Conservation (phyloP, 1,140 invertebrate species). For the Trichoplusia ni region DNA sequence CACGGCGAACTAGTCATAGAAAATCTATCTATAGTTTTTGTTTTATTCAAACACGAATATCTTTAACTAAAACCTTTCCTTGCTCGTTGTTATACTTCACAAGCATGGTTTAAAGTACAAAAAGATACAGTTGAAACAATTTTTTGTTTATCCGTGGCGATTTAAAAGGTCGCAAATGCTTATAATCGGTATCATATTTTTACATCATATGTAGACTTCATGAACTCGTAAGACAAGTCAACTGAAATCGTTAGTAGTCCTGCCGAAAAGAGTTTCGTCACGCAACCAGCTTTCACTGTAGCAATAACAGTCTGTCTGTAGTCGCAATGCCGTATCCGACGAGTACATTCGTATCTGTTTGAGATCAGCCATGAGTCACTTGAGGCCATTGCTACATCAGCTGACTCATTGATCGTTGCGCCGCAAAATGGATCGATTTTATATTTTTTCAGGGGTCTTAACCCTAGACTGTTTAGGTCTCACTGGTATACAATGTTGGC, state of each 20-base stretch:
- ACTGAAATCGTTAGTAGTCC: not conserved
- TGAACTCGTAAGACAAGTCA: not conserved
- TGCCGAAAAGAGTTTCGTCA: constrained; percentile 1
- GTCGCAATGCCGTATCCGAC: constrained; percentile 37
- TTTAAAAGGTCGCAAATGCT: too few species aligned
- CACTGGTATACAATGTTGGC: not conserved
- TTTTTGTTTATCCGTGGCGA: too few species aligned
- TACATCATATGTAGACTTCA: not conserved
- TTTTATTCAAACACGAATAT: too few species aligned
- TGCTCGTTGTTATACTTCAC: too few species aligned
- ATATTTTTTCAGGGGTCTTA: constrained; percentile 69
- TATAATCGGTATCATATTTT: too few species aligned
- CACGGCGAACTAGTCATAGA: constrained; percentile 3
- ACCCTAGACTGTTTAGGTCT: constrained; percentile 37
- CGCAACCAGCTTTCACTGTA: constrained; percentile 5
- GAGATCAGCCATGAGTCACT: constrained; percentile 72
- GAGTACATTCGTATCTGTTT: constrained; percentile 50
- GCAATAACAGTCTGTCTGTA: constrained; percentile 1
- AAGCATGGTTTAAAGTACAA: too few species aligned
- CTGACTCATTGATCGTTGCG: constrained; percentile 53
- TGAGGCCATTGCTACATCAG: constrained; percentile 58
- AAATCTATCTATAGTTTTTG: too few species aligned
- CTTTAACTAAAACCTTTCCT: too few species aligned
- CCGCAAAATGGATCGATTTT: constrained; percentile 65
- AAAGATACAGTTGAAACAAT: too few species aligned